Evolutionary conservation across 2,888 invertebrate species (phyloP).

Genomic region (Acleris literana): DNA sequence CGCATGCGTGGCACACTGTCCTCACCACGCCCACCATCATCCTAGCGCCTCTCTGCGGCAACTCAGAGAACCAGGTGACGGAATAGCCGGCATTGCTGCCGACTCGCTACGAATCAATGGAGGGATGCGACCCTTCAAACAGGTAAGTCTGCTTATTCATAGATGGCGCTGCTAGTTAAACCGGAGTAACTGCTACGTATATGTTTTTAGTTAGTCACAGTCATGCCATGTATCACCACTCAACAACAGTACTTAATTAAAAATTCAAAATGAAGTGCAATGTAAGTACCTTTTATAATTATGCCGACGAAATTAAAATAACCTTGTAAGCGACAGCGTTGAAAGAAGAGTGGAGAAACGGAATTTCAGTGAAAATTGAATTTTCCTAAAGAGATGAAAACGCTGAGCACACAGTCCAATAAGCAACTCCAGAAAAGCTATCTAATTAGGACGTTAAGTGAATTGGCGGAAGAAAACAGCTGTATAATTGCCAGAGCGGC

Average conservation of each 20-base stretch:
- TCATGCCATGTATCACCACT: conserved; percentile 27
- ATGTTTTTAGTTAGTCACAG: conserved; percentile 22
- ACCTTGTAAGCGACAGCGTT: conserved; percentile 1
- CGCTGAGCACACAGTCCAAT: conserved; percentile 33
- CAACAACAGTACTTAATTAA: conserved; percentile 6
- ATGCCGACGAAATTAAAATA: conserved; percentile 4
- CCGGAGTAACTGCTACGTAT: conserved; percentile 20
- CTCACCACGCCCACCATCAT: conserved; percentile 86
- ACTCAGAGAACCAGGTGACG: conserved; percentile 91
- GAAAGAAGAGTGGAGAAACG: conserved; percentile 8
- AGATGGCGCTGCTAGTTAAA: conserved; percentile 64
- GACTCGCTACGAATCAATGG: conserved; percentile 98
- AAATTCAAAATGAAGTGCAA: not conserved
- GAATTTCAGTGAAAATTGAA: conserved; percentile 24
- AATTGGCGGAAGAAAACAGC: conserved; percentile 56
- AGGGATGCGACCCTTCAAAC: conserved; percentile 97
- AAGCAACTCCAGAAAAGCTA: conserved; percentile 44
- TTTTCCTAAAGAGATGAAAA: conserved; percentile 35
- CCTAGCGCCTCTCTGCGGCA: conserved; percentile 94
- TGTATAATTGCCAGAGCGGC: conserved; percentile 52
- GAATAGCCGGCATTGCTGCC: conserved; percentile 97
- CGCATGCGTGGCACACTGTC: conserved; percentile 86
- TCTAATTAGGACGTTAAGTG: conserved; percentile 58
- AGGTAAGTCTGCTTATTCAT: conserved; percentile 85
- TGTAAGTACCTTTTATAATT: conserved; percentile 6